Evolutionary conservation across 2,113 vertebrate genomes (phyloP), one percentile per base, ranked within the genome.

Genomic region (Okapia johnstoni): DNA sequence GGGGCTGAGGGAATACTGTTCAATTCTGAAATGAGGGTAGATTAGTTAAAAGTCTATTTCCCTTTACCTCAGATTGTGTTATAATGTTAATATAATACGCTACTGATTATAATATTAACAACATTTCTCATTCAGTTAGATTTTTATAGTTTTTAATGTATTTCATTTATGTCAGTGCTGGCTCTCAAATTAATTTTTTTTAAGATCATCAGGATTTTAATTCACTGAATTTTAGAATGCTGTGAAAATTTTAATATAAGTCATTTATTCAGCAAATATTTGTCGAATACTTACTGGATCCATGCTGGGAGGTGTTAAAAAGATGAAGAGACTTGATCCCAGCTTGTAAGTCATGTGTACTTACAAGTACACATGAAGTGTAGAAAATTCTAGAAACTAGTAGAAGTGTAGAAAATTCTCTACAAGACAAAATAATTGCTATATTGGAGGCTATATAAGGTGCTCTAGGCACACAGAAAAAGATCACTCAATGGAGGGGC

Each of bases 101-200:
- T 66, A 81, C 26, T 85, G 36, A 61, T 88, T 28, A 70, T 88
- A 76, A 40, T 40, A 25, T 84, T 92, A 16, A 73, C 88, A 43
- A n/a, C 15, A 28, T 79, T 70, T 97, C 43, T 94, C 19, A 55
- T 52, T 77, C 85, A 92, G n/a, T 66, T 90, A 88, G 46, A 57
- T 40, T 93, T 84, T 80, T 77, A 79, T 88, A 58, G 33, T 33
- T 58, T 80, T 85, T 88, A 55, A 46, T 76, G 30, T 60, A 87
- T 97, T 91, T 83, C 13, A 83, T 83, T 93, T 95, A 73, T 84
- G 63, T 25, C n/a, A 92, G 54, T 91, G 66, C 21, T 76, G 14
- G 19, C 54, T 63, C 30, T 92, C 36, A 40, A 21, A 66, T 54
- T 40, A 58, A 52, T 88, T 8, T 58, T n/a, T 36, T 43, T 66